phyloP scores from a whole-genome alignment of 30 jellyfish, hydroid and myxozoan genomes.

The Chrysaora quinquecirrha region DNA sequence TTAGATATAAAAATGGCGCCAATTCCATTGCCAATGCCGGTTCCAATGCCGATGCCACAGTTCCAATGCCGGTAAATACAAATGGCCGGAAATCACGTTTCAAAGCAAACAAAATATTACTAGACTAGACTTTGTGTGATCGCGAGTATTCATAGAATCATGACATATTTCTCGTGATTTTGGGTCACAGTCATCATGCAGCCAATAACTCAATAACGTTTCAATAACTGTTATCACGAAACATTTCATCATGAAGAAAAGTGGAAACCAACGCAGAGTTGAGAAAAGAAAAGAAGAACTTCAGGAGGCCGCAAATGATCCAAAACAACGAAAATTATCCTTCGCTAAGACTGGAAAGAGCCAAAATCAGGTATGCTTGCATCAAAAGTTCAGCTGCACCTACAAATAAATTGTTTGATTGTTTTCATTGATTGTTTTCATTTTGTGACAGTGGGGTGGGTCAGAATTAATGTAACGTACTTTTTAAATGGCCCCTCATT shows the following conservation, averaged over 20 bases:
- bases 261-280: no score
- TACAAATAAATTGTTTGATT: not conserved
- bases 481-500: not conserved
- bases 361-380: not conserved
- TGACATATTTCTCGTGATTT: not conserved
- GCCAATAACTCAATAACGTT: no score
- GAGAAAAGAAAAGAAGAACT: not conserved
- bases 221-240: no score
- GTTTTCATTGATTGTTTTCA: no score
- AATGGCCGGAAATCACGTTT: no score
- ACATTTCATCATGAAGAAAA: no score
- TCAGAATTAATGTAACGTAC: not conserved
- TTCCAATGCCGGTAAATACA: no score
- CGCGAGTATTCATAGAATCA: not conserved
- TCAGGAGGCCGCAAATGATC: not conserved
- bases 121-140: not conserved
- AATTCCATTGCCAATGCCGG: no score
- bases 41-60: no score
- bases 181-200: not conserved
- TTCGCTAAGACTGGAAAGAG: slow-evolving; percentile 1
- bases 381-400: not conserved
- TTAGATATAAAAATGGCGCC: no score
- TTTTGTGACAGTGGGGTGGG: no score
- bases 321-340: not conserved
- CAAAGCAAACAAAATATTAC: not conserved